phyloP scores from a whole-genome alignment of 2,797 vertebrate genomes.

The Diceros bicornis region DNA sequence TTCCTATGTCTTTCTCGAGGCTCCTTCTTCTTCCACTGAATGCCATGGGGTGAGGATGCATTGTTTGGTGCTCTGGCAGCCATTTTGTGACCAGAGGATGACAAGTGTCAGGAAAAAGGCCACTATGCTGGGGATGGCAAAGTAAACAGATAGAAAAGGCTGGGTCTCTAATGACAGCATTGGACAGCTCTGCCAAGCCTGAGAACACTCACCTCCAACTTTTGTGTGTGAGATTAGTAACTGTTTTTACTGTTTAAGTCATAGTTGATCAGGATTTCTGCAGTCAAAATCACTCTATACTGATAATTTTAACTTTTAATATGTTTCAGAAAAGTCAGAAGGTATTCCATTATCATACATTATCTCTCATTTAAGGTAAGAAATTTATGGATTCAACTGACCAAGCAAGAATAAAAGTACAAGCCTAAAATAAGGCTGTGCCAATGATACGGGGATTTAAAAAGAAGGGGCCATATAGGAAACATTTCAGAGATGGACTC shows the following conservation, averaged over 20 bases:
- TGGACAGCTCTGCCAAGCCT: not conserved
- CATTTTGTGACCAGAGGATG: not conserved
- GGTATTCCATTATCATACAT: not conserved
- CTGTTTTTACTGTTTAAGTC: not conserved
- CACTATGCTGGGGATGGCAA: not conserved
- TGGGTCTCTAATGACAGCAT: not conserved
- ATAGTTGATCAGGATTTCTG: not conserved
- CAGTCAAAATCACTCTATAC: not conserved
- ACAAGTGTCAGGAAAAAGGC: not conserved
- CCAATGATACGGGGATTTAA: not conserved
- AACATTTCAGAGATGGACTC: not conserved
- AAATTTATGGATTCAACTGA: not conserved
- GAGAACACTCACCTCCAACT: not conserved
- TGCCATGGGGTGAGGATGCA: not conserved
- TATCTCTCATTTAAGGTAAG: not conserved
- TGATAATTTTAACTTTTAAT: not conserved
- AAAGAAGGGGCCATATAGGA: not conserved
- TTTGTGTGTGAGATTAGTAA: not conserved
- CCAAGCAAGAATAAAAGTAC: not conserved
- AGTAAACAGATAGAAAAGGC: not conserved
- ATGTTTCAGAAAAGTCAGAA: slow-evolving; percentile 5
- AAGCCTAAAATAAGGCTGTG: not conserved
- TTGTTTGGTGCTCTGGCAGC: not conserved
- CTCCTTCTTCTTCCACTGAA: not conserved
- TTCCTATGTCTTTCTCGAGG: not conserved